A percentile compares a stretch with the other conserved stretches of the same genome.
Evolutionary conservation across 2,888 invertebrate genomes (phyloP).

Genomic region (Dorcus parallelipipedus): DNA sequence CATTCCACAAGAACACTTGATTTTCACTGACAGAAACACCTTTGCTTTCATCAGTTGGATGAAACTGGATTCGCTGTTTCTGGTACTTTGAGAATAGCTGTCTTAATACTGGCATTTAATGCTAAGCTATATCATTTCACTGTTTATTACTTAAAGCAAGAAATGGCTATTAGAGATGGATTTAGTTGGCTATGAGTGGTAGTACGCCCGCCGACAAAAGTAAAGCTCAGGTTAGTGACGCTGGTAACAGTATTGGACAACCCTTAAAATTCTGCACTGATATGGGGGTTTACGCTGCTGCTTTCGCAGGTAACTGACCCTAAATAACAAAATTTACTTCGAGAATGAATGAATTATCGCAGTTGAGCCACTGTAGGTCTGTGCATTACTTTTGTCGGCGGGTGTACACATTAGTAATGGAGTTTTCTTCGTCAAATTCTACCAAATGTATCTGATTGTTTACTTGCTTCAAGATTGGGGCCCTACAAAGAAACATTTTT

Average conservation of each 20-base stretch:
- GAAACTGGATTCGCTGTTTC: conserved; percentile 65
- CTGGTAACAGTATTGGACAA: too few relatives aligned
- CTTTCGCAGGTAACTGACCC: too few relatives aligned
- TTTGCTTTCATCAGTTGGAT: conserved; percentile 72
- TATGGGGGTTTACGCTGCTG: too few relatives aligned
- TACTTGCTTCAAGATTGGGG: conserved; percentile 88
- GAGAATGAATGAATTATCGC: too few relatives aligned
- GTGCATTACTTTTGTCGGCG: too few relatives aligned
- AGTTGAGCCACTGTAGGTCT: too few relatives aligned
- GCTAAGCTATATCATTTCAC: conserved; percentile 51
- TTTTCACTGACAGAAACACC: conserved; percentile 76
- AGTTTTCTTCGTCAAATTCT: conserved; percentile 89
- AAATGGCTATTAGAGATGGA: conserved; percentile 64
- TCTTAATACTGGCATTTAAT: conserved; percentile 54
- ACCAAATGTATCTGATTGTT: conserved; percentile 93
- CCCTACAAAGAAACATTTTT: conserved; percentile 65
- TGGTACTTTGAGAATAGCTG: conserved; percentile 60
- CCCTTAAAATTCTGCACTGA: too few relatives aligned
- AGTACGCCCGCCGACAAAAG: conserved; percentile 40
- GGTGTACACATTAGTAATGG: conserved; percentile 71
- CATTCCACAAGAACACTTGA: conserved; percentile 74
- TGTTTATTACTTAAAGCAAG: conserved; percentile 81
- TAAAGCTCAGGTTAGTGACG: too few relatives aligned
- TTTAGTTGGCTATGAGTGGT: conserved; percentile 84
- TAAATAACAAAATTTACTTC: too few relatives aligned